Evolutionary conservation across 1,140 invertebrate species (phyloP), one percentile per base, ranked within the genome.

Genomic region (Lamellibrachia luymesi): DNA sequence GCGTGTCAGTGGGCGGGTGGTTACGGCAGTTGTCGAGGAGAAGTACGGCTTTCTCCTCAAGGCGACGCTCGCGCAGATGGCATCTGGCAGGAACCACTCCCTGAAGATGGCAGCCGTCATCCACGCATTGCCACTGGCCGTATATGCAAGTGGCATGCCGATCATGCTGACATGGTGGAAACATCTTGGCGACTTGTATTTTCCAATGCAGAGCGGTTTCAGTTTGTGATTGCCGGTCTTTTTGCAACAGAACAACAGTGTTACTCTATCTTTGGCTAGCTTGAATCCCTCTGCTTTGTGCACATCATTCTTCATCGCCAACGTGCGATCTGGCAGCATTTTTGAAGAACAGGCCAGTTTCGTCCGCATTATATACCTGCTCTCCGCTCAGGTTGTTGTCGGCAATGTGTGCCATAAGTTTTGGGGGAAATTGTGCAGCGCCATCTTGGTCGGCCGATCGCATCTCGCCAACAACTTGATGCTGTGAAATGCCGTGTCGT

Each of bases 331-430:
- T 4, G 94, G 93, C 7, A 94, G 27, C 10, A 90, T 8, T 51
- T 51, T 92, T 92, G 25, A 64, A 94, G 92, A 93, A 94, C 2
- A 94, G 64, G n/a, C 50, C 92, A 27, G 91, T 94, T 92, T 94
- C 93, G 49, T 94, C 94, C 51, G 80, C 52, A 93, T 94, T 94
- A 92, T 64, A 94, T 50, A 94, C 90, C 10, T 94, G 52, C 17
- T 93, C 89, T 27, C n/a, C n/a, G 27, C 6, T n/a, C 49, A 22
- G 93, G 27, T 93, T 91, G 50, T 91, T 50, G 17, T 93, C 91
- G 8, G n/a, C 10, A 1, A 92, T 52, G 49, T 51, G 22, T 2
- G 10, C 51, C 22, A 38, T 6, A 4, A 52, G 51, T 38, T 92
- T 80, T 4, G 7, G 13, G 17, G 50, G 49, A 64, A 51, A 92